Evolutionary conservation across 1,140 invertebrate genomes (phyloP).

Genomic region (Magallana angulata): DNA sequence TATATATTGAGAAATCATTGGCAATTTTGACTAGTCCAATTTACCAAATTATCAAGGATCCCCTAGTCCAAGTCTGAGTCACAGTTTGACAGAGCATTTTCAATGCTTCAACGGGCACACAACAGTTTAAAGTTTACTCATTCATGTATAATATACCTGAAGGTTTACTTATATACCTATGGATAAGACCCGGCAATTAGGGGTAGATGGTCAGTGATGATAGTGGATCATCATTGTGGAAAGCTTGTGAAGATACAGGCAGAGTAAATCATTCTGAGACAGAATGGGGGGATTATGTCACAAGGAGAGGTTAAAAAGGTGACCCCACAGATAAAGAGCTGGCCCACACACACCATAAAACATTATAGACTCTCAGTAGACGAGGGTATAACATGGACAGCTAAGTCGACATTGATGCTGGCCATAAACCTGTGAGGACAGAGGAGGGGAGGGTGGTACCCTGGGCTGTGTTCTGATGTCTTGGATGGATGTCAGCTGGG

Average conservation of each 20-base stretch:
- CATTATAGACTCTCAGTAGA: constrained; percentile 1
- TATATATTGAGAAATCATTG: no score
- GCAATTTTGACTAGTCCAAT: not conserved
- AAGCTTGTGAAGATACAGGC: no score
- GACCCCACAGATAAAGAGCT: not conserved
- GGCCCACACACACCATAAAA: constrained; percentile 19
- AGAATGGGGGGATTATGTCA: not conserved
- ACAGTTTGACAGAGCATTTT: not conserved
- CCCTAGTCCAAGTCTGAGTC: not conserved
- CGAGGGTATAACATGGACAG: not conserved
- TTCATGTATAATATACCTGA: not conserved
- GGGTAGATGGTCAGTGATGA: not conserved
- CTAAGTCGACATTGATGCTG: not conserved
- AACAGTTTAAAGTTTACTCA: not conserved
- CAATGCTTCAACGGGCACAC: not conserved
- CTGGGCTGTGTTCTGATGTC: not conserved
- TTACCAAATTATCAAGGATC: not conserved
- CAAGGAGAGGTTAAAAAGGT: not conserved
- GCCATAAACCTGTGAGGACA: not conserved
- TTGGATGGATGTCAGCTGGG: not conserved
- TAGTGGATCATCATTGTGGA: not conserved
- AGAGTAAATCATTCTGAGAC: constrained; percentile 13
- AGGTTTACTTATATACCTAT: not conserved
- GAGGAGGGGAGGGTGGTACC: not conserved
- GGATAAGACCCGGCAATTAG: constrained; percentile 11